These are phyloP conservation scores for Apus apus DNA, from an alignment of 2,113 vertebrate species.

Conservation along the genomic window DNA sequence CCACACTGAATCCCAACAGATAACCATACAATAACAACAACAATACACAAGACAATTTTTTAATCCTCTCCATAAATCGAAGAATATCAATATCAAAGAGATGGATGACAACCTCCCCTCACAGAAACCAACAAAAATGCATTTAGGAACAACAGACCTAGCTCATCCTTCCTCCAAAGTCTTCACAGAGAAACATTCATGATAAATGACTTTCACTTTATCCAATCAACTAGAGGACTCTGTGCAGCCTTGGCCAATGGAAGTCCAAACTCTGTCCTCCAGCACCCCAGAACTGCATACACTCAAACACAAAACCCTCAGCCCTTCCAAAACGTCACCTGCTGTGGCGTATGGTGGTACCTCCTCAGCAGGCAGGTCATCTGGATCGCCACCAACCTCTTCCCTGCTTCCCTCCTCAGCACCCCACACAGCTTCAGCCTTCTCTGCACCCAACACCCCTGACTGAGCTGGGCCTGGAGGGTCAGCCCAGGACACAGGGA, in stretches of 20 bases:
- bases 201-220: background rate
- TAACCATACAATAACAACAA: conserved; percentile 10
- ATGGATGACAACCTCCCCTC: background rate
- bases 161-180: background rate
- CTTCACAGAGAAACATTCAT: background rate
- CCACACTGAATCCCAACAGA: conserved; percentile 2
- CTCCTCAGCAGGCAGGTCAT: background rate
- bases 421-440: background rate
- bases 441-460: background rate
- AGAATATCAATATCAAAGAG: background rate
- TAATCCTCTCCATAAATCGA: conserved; percentile 14
- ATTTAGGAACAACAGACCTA: background rate
- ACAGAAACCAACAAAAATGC: background rate
- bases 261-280: background rate
- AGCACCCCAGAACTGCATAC: rapidly evolving
- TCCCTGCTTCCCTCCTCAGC: background rate
- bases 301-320: background rate
- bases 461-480: background rate
- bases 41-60: background rate
- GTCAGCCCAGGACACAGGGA: background rate
- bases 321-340: background rate
- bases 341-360: rapidly evolving
- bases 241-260: rapidly evolving
- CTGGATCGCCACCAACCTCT: background rate
- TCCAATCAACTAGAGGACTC: background rate